Evolutionary conservation across 2,797 vertebrate species (phyloP), one percentile per base, ranked within the genome.

Genomic region (Sebastes goodei): DNA sequence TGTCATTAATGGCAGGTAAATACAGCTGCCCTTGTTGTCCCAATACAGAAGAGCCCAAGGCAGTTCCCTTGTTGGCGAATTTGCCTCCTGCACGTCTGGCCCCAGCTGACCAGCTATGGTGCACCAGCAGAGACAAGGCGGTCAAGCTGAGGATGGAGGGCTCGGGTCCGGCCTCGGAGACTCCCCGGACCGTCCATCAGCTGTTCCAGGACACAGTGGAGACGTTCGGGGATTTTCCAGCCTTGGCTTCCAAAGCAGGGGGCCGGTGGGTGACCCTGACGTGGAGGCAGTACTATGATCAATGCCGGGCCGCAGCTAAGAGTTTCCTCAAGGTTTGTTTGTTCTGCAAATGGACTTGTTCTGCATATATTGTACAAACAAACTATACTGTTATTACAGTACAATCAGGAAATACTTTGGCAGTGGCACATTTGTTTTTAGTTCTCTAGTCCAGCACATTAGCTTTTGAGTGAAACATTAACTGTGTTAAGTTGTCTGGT

Each of bases 301-400:
- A 94, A 68, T 96, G 96, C 67, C 84, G 95, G 29, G 80, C 84
- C 5, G 96, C 96, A 5, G 96, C 96, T 6, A 97, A 96, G 82
- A 95, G 96, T 63, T 96, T 97, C 74, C 92, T 97, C 27, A 95
- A 95, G 96, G 96, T 97, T 66, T 63, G 93, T 96, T 69, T 62
- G 91, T 80, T 53, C 5, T 82, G 59, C 49, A 49, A 9, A 17
- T 55, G 4, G 4, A 23, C 21, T 69, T 62, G 91, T 78, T 53
- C 5, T 82, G 62, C 55, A 49, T 25, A 7, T 7, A 11, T 5
- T 78, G 0, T 21, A 2, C 7, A 11, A 10, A 57, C 23, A 11
- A 1, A 23, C 17, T n/a, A 1, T 2, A 61, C 5, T 25, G 9
- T 25, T 12, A 27, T 11, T 76, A 11, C 23, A 10, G 38, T 12